A percentile compares a stretch with the other conserved stretches of the same genome.
Evolutionary conservation across 2,888 invertebrate species (phyloP).

Genomic region (Altica lythri): DNA sequence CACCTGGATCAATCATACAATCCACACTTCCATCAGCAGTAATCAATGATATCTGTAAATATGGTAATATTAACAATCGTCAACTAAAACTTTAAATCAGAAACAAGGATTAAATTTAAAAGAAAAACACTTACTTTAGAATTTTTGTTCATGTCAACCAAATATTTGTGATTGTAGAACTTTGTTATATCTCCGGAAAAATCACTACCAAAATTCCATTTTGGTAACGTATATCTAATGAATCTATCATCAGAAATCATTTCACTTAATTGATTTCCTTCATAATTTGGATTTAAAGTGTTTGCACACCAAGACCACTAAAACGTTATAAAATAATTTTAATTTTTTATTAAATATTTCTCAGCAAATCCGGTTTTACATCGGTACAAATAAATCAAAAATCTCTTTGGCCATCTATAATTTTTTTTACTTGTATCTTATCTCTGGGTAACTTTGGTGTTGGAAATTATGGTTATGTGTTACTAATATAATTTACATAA

Average conservation of each 20-base stretch:
- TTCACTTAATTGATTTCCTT: slow-evolving; percentile 74
- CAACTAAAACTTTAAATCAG: no score
- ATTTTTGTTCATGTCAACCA: slow-evolving; percentile 57
- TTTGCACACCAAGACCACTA: slow-evolving; percentile 87
- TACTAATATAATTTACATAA: no score
- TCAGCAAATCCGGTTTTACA: no score
- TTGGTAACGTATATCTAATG: slow-evolving; percentile 73
- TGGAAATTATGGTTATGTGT: no score
- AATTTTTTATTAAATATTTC: no score
- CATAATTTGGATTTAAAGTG: slow-evolving; percentile 90
- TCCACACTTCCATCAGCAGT: slow-evolving; percentile 96
- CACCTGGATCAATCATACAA: slow-evolving; percentile 81
- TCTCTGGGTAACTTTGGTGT: no score
- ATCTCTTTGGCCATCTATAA: no score
- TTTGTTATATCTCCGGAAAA: slow-evolving; percentile 84
- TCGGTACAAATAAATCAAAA: no score
- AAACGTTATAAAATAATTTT: no score
- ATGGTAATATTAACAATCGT: no score
- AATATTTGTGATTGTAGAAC: slow-evolving; percentile 67
- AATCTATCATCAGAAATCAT: slow-evolving; percentile 86
- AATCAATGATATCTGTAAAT: slow-evolving; percentile 66
- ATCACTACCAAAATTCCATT: slow-evolving; percentile 89
- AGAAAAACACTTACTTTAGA: slow-evolving; percentile 27
- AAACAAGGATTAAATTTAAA: slow-evolving; percentile 4
- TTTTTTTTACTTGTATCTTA: no score